Evolutionary conservation across 2,888 invertebrate species (phyloP).

Genomic region (Drosophila meridionalis): DNA sequence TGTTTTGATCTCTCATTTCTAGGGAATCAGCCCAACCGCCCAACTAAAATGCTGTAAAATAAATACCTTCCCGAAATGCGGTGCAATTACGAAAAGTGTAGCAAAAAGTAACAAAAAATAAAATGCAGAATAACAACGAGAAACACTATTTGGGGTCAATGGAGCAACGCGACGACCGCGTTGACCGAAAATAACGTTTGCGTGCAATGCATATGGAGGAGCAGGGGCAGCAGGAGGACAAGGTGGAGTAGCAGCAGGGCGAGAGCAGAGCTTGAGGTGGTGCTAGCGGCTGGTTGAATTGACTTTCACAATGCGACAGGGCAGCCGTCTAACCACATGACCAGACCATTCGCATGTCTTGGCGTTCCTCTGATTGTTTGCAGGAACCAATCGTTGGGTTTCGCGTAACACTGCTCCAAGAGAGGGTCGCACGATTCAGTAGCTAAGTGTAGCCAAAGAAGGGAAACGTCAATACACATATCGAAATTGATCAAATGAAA

Average conservation of each 20-base stretch:
- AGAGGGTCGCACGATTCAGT: not conserved
- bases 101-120: constrained; percentile 1
- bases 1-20: not conserved
- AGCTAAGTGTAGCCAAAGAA: not conserved
- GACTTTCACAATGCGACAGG: constrained; percentile 6
- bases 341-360: constrained; percentile 35
- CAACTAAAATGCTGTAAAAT: constrained; percentile 33
- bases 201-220: constrained; percentile 49
- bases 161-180: constrained; percentile 5
- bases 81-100: constrained; percentile 49
- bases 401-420: not conserved
- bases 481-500: not conserved
- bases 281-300: not conserved
- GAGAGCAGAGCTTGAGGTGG: not conserved
- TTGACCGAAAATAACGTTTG: constrained; percentile 40
- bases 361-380: constrained; percentile 52
- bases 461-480: not conserved
- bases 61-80: constrained; percentile 12
- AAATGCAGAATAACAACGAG: constrained; percentile 41
- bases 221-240: not conserved
- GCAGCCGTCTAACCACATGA: constrained; percentile 29
- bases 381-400: constrained; percentile 33
- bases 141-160: constrained; percentile 36
- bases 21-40: too few species aligned
- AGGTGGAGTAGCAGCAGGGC: not conserved